Base-by-base conservation (phyloP, 1,140 invertebrate genomes). In the Venustaconcha ellipsiformis region DNA sequence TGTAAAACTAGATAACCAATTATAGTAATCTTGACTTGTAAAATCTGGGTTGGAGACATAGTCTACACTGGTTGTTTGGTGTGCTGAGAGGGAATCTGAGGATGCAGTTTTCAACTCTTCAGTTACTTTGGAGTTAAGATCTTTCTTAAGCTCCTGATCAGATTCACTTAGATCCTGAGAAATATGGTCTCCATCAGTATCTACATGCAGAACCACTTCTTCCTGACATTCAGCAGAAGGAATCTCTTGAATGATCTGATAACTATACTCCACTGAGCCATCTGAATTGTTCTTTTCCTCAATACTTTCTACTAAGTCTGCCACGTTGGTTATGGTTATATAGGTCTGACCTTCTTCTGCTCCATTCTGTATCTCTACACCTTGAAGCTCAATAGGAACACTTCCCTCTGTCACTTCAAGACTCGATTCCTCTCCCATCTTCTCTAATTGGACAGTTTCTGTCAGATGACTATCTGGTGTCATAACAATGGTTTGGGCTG, bases 1-100 rank as follows among this genome's bases (percentile, higher is more conserved):
- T 18, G 85, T 86, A 72, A 89, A 89, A 48, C 71, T 82, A 30
- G 85, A 85, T 64, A 89, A 74, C 88, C 88, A 89, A 76, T 88
- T 85, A 68, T 87, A 89, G 64, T 89, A 89, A 15, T 86, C 85
- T 72, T 88, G 88, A 70, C 86, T 88, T 23, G 72, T 78, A 74
- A 89, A 87, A 62, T 88, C 84, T 48, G 87, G 87, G 48, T 83
- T 82, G 14, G 69, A 67, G 5, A 88, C 80, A 81, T 78, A 88
- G 72, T 86, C 85, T 18, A 78, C 57, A 48, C 37, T 48, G 37
- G 37, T 48, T 48, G 37, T 48, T 48, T 48, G 37, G 37, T 48
- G 6, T 48, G 37, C 37, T 48, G 37, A 48, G 37, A 48, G 0
- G 11, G 37, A 48, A 48, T 48, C 37, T 8, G 37, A 48, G 37